phyloP scores from a whole-genome alignment of 2,797 vertebrate species.

The Lepus townsendii region DNA sequence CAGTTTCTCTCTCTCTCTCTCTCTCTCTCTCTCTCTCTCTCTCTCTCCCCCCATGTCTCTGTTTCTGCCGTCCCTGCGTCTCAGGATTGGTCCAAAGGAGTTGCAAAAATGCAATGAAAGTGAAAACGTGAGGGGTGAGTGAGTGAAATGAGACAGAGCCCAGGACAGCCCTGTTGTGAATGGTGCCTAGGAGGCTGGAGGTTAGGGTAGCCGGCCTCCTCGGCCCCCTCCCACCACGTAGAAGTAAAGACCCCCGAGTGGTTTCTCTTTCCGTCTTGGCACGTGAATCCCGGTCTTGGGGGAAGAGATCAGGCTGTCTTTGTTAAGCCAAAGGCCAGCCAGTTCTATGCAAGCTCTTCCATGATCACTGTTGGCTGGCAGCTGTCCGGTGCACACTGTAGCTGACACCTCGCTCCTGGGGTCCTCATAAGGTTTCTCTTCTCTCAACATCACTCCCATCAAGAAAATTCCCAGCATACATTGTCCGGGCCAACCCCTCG shows the following conservation, averaged over 20 bases:
- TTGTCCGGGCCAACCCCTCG: slow-evolving; percentile 9
- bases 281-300: slow-evolving; percentile 75
- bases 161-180: slow-evolving; percentile 42
- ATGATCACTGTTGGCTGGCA: slow-evolving; percentile 63
- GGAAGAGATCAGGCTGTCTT: slow-evolving; percentile 83
- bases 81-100: slow-evolving; percentile 72
- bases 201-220: slow-evolving; percentile 5
- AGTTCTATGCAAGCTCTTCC: slow-evolving; percentile 78
- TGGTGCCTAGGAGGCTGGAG: slow-evolving; percentile 19
- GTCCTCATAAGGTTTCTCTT: slow-evolving; percentile 66
- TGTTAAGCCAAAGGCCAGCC: slow-evolving; percentile 84
- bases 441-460: background rate
- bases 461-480: background rate
- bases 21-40: background rate
- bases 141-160: slow-evolving; percentile 59
- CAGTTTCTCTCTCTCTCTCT: slow-evolving; percentile 21
- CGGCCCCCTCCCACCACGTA: background rate
- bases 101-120: slow-evolving; percentile 74
- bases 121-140: slow-evolving; percentile 71
- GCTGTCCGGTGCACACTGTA: slow-evolving; percentile 61
- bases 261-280: slow-evolving; percentile 81
- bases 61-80: background rate
- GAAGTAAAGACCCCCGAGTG: slow-evolving; percentile 46
- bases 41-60: too few species aligned
- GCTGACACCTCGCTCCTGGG: background rate